Conservation (phyloP, 1,140 invertebrate species). For the Metaphire vulgaris region DNA sequence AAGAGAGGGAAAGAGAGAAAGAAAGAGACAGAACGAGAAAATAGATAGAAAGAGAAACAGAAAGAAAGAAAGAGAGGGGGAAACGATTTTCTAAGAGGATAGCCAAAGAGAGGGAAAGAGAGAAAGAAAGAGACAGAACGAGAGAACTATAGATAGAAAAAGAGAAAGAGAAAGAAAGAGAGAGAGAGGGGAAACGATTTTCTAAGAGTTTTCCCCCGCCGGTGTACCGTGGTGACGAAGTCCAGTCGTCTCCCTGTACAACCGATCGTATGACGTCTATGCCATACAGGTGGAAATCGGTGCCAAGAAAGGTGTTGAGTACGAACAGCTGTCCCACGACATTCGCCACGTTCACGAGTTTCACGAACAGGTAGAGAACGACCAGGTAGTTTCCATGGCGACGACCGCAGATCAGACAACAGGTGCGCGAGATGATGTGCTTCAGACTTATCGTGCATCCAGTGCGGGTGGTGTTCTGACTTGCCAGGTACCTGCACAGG, state of each 20-base stretch:
- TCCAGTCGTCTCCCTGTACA: conserved; percentile 48
- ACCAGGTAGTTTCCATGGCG: conserved; percentile 55
- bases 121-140: too few relatives aligned
- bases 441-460: conserved; percentile 21
- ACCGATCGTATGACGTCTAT: conserved; percentile 49
- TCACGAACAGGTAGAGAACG: conserved; percentile 55
- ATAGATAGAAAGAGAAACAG: too few relatives aligned
- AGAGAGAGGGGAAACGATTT: too few relatives aligned
- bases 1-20: too few relatives aligned
- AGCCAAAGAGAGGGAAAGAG: too few relatives aligned
- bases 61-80: too few relatives aligned
- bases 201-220: too few relatives aligned
- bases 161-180: too few relatives aligned
- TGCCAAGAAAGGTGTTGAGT: conserved; percentile 55
- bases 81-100: too few relatives aligned
- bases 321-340: conserved; percentile 55
- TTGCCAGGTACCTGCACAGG: conserved; percentile 12
- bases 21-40: too few relatives aligned
- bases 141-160: too few relatives aligned
- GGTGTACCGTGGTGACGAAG: conserved; percentile 35
- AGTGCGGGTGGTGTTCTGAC: conserved; percentile 13
- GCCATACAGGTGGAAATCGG: conserved; percentile 54
- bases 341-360: conserved; percentile 55
- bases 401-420: conserved; percentile 41
- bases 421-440: conserved; percentile 15